These are phyloP conservation scores for Trogon melanurus DNA, from an alignment of 2,113 vertebrate genomes.

Conservation along the genomic window DNA sequence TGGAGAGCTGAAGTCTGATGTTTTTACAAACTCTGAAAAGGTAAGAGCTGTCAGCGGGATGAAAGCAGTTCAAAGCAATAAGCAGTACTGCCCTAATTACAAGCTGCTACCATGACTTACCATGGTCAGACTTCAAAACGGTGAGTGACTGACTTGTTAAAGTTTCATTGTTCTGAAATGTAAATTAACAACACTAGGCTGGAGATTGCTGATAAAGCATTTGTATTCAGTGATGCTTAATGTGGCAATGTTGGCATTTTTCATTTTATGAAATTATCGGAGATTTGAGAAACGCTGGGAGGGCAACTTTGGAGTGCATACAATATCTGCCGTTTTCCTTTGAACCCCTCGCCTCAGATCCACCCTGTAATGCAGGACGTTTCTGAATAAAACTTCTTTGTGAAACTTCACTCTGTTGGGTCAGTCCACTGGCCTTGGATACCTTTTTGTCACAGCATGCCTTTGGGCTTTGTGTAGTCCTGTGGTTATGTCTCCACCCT, in stretches of 20 bases:
- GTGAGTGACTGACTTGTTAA: conserved; percentile 68
- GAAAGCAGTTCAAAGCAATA: conserved; percentile 79
- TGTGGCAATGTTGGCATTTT: conserved; percentile 59
- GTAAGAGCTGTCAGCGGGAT: conserved; percentile 83
- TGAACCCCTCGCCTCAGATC: conserved; percentile 53
- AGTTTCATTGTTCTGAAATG: conserved; percentile 75
- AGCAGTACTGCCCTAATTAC: conserved; percentile 86
- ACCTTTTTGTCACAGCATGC: conserved; percentile 61
- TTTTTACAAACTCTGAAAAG: conserved; percentile 99
- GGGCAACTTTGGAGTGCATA: conserved; percentile 46
- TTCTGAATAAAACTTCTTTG: conserved; percentile 64
- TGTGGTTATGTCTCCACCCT: conserved; percentile 60
- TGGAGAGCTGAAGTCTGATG: conserved; percentile 97
- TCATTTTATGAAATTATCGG: conserved; percentile 72
- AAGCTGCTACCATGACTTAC: conserved; percentile 69
- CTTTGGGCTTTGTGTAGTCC: conserved; percentile 52
- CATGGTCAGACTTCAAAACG: conserved; percentile 70
- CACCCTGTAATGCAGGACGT: conserved; percentile 48
- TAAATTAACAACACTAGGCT: conserved; percentile 67
- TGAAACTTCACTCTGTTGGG: conserved; percentile 55
- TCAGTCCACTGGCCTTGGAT: conserved; percentile 60
- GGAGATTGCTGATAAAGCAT: conserved; percentile 69
- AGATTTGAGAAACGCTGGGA: conserved; percentile 60
- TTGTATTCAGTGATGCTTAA: conserved; percentile 65
- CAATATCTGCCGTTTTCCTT: conserved; percentile 59